Conservation (phyloP, 2,797 vertebrate species). For the Pseudochaenichthys georgianus region DNA sequence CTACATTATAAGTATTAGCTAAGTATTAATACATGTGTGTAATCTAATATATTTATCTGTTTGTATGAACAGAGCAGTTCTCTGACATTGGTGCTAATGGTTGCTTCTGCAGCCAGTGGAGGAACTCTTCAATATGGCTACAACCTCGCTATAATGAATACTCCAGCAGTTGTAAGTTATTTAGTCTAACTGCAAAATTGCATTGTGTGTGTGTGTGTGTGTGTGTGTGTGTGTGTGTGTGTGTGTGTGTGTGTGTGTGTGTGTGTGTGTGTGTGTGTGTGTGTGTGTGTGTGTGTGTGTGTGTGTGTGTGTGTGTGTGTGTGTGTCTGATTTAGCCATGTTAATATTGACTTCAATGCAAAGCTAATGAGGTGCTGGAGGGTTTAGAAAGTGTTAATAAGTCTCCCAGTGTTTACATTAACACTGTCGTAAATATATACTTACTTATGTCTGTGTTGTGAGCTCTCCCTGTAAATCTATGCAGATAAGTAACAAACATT, state of each 20-base stretch:
- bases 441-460: background rate
- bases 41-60: background rate
- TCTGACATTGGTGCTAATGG: slow-evolving; percentile 86
- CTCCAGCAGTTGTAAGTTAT: slow-evolving; percentile 87
- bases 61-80: slow-evolving; percentile 75
- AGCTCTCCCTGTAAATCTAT: background rate
- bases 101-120: slow-evolving; percentile 90
- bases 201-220: background rate
- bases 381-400: background rate
- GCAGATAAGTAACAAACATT: slow-evolving; percentile 22
- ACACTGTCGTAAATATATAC: background rate
- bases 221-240: background rate
- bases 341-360: background rate
- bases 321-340: background rate
- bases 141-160: slow-evolving; percentile 93
- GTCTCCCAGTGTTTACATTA: background rate
- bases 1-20: background rate
- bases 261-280: background rate
- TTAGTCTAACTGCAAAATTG: background rate
- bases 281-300: background rate
- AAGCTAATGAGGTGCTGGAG: background rate
- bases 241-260: background rate
- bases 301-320: background rate
- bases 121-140: slow-evolving; percentile 96
- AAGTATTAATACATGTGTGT: background rate